Base-by-base conservation (phyloP, 1,140 invertebrate species). In the Pseudoatta argentina region DNA sequence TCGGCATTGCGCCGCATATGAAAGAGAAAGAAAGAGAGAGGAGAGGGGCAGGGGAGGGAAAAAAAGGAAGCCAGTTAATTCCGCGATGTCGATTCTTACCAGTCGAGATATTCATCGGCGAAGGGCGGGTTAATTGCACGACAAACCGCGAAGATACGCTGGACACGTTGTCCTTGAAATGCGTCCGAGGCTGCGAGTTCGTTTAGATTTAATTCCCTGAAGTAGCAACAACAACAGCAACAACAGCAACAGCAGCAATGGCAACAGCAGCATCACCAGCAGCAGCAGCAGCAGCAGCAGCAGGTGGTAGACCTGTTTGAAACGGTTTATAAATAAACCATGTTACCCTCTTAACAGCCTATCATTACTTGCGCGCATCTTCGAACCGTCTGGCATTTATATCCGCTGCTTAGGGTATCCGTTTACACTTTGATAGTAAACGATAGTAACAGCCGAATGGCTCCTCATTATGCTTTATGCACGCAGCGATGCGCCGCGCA, bases 311-410 rank as follows among this genome's bases (percentile, higher is more conserved):
- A 83, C 48, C 5, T 53, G 69, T 44, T 78, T 82, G 61, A 55
- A 87, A 85, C 67, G 64, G 48, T 85, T 90, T 90, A 78, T 61
- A 91, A 90, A 89, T 90, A 89, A 76, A 79, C 85, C 89, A 34
- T 55, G 79, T 48, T 59, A 30, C 39, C 59, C 12, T 8, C 55
- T 85, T 87, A 79, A 72, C 55, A 61, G n/a, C 14, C 66, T 53
- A 48, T 89, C 86, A 34, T 85, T 89, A 79, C 18, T 69, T 53
- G 44, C 21, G 16, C 27, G 7, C 5, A 30, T 21, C 48, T 64
- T 53, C 27, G 30, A 27, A 10, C 4, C 39, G 30, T 27, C 44
- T 39, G 24, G 72, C 51, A 48, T 71, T 82, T 71, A 59, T 48
- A 57, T 44, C 48, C 63, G 6, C 12, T 5, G 73, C 66, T 64